Conservation (phyloP, 2,797 vertebrate species). For the Sebastes trivittatus region DNA sequence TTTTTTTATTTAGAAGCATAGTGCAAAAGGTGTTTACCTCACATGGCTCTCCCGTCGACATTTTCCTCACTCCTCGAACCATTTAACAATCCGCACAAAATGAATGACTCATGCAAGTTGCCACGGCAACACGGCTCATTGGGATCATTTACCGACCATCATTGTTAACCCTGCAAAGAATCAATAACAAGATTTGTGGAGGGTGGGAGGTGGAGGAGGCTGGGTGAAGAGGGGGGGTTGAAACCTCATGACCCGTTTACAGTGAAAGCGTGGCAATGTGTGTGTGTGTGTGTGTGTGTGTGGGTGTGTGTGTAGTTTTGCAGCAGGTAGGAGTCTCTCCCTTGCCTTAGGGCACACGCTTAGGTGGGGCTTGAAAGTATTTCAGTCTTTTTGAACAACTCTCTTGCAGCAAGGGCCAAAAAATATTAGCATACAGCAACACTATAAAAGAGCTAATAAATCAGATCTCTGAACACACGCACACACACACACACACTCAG, state of each 20-base stretch:
- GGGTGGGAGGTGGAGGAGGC: conserved; percentile 35
- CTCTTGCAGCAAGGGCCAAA: conserved; percentile 5
- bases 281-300: neutral
- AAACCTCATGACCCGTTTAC: conserved; percentile 43
- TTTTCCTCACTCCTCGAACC: conserved; percentile 50
- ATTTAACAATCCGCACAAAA: conserved; percentile 70
- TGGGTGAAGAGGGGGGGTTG: neutral
- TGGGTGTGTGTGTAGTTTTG: conserved; percentile 18
- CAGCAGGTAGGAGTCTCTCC: conserved; percentile 81
- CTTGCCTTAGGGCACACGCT: conserved; percentile 74
- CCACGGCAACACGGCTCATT: conserved; percentile 73
- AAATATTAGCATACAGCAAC: conserved; percentile 21
- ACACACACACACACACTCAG: neutral
- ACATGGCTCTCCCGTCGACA: conserved; percentile 43
- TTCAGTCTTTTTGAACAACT: conserved; percentile 54
- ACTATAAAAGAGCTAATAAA: conserved; percentile 23
- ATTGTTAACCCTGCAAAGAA: conserved; percentile 71
- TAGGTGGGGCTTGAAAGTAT: conserved; percentile 83
- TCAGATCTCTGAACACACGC: conserved; percentile 6
- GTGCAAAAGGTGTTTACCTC: conserved; percentile 63
- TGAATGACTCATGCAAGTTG: conserved; percentile 76
- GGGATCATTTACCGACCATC: conserved; percentile 71
- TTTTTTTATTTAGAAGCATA: neutral
- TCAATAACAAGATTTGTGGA: conserved; percentile 70
- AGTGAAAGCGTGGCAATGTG: conserved; percentile 53